These are phyloP conservation scores for Haliclystus octoradiatus DNA, from an alignment of 30 jellyfish, hydroid and myxozoan genomes.

Conservation along the genomic window DNA sequence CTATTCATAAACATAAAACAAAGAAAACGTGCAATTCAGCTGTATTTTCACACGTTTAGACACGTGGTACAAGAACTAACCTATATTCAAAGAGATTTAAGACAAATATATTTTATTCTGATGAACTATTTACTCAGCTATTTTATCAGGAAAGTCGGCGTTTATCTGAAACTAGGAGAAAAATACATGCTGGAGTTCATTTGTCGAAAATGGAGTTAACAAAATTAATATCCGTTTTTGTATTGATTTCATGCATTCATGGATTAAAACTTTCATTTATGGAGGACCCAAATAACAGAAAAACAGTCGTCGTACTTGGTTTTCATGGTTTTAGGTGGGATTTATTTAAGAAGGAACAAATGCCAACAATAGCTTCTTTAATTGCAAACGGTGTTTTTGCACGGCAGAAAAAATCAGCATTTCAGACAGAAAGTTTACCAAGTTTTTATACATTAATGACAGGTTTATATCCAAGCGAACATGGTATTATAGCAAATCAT, in stretches of 20 bases:
- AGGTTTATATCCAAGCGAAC: constrained; percentile 75
- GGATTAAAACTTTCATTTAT: constrained; percentile 24
- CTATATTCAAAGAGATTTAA: not conserved
- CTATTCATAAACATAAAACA: too few species aligned
- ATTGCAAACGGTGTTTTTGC: constrained; percentile 64
- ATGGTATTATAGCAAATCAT: constrained; percentile 80
- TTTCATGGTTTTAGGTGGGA: constrained; percentile 90
- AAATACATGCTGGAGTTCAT: not conserved
- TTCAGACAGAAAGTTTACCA: constrained; percentile 86
- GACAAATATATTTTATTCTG: too few species aligned
- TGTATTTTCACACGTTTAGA: not conserved
- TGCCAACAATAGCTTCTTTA: constrained; percentile 47
- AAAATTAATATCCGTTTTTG: constrained; percentile 2
- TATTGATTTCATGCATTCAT: not conserved
- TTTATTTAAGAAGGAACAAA: not conserved
- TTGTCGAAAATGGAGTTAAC: not conserved
- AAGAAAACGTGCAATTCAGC: too few species aligned
- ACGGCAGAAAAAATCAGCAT: constrained; percentile 38
- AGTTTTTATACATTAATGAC: constrained; percentile 75
- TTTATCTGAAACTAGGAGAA: constrained; percentile 11
- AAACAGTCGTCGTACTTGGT: constrained; percentile 55
- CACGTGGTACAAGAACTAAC: not conserved
- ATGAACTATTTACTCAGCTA: not conserved
- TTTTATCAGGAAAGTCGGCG: not conserved
- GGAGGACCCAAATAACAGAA: constrained; percentile 53